These are phyloP conservation scores for Sitta carolinensis DNA, from an alignment of 2,797 vertebrate genomes.

Conservation along the genomic window DNA sequence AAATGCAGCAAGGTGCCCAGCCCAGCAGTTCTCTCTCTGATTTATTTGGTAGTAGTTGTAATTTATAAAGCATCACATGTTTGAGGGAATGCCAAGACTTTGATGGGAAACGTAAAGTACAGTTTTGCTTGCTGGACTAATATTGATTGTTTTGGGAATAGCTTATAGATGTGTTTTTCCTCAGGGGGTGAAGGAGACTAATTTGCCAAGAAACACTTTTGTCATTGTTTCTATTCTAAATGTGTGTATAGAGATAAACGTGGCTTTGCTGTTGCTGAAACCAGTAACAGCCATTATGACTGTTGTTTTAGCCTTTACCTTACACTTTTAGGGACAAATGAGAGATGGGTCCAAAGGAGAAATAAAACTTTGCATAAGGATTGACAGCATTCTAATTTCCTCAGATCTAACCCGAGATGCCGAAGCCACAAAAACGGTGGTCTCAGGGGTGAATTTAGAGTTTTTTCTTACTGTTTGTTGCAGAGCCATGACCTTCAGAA, in stretches of 20 bases:
- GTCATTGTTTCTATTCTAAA: slow-evolving; percentile 39
- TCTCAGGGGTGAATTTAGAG: neutral
- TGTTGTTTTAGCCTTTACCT: slow-evolving; percentile 11
- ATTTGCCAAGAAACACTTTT: slow-evolving; percentile 52
- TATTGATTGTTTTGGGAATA: slow-evolving; percentile 53
- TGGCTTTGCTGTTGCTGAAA: slow-evolving; percentile 4
- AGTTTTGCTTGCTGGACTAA: slow-evolving; percentile 22
- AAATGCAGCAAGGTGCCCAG: neutral
- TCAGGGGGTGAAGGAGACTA: neutral
- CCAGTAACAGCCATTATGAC: neutral
- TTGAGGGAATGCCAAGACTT: neutral
- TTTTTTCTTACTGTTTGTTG: slow-evolving; percentile 21
- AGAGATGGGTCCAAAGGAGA: slow-evolving; percentile 17
- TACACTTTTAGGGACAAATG: neutral
- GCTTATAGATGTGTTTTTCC: slow-evolving; percentile 37
- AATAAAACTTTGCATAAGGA: neutral
- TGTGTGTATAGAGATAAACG: slow-evolving; percentile 27
- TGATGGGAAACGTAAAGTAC: neutral
- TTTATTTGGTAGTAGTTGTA: neutral
- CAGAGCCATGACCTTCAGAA: slow-evolving; percentile 27
- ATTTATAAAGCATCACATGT: neutral
- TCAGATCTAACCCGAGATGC: neutral
- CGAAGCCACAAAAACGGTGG: neutral
- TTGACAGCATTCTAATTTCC: slow-evolving; percentile 10
- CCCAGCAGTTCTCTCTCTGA: neutral